Percentiles rank a stretch among this genome's conserved stretches.
phyloP scores from a whole-genome alignment of 2,113 vertebrate species.

The Perca schrenkii region DNA sequence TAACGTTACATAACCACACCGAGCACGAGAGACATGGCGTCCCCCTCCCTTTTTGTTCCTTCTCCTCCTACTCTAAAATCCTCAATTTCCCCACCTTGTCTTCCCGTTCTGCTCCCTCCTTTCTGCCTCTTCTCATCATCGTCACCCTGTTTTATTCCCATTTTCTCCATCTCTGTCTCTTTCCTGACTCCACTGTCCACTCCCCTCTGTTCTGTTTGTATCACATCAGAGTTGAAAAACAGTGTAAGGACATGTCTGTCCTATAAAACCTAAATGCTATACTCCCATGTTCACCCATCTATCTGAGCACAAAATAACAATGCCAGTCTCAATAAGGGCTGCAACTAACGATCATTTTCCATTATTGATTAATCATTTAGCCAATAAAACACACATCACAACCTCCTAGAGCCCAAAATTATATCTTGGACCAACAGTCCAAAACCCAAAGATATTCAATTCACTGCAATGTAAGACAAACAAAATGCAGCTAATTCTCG shows the following conservation, averaged over 20 bases:
- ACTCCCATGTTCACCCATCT: neutral
- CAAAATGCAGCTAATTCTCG: neutral
- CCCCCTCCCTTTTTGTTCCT: constrained; percentile 45
- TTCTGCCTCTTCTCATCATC: constrained; percentile 26
- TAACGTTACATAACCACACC: constrained; percentile 73
- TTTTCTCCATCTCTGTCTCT: constrained; percentile 11
- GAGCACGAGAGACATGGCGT: constrained; percentile 24
- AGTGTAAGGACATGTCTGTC: neutral
- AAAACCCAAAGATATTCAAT: neutral
- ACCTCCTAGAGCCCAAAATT: neutral
- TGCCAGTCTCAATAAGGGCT: neutral
- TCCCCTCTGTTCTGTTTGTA: constrained; percentile 11
- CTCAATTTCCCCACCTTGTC: constrained; percentile 24
- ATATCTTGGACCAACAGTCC: neutral
- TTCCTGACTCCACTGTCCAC: constrained; percentile 4
- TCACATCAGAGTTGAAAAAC: constrained; percentile 36
- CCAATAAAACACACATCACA: neutral
- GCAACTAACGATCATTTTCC: neutral
- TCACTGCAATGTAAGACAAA: neutral
- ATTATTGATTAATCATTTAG: neutral
- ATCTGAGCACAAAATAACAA: neutral
- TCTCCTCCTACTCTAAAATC: constrained; percentile 22
- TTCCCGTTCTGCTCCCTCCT: constrained; percentile 23
- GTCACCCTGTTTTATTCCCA: constrained; percentile 13
- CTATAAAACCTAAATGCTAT: constrained; percentile 15